Evolutionary conservation across 2,113 vertebrate genomes (phyloP), one percentile per base, ranked within the genome.

Genomic region (Hypomesus transpacificus): DNA sequence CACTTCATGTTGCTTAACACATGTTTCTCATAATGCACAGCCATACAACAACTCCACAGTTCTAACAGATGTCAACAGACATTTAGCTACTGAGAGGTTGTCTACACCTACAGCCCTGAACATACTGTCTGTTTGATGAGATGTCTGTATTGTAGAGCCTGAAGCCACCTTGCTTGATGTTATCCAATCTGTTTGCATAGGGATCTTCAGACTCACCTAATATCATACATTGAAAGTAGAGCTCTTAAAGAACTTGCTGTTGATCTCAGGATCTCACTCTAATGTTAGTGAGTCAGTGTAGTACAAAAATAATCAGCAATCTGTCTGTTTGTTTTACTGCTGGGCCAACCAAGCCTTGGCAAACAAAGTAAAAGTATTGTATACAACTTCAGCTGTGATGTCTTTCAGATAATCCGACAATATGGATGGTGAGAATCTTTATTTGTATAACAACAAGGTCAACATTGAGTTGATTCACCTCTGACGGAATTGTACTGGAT

Each of bases 121-220:
- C 39, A 9, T 11, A 46, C 39, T 71, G 83, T 90, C 89, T 90
- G 89, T 87, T 88, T 86, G 87, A 87, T 81, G 78, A 85, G 82
- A 84, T 87, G 87, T 87, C 84, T 89, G 81, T 75, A 84, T 86
- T 88, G 85, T 84, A 88, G 86, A 79, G 85, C 85, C 83, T 88
- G 80, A 87, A 90, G 83, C 87, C 85, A 84, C 80, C 87, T 87
- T 75, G 68, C 81, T 91, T 82, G 75, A 76, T 85, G 81, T 89
- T 88, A 91, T 88, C 89, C 91, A 91, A 88, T 67, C 81, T 93
- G 87, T 93, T 92, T 91, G 84, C 86, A 87, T 81, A 93, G 80
- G 82, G 88, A 91, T 92, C 87, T 87, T 86, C 80, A 71, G 86
- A 87, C 81, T 88, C 86, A 89, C 86, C 73, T 82, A 85, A 84